Percentiles rank a stretch among this genome's conserved stretches.
These are phyloP conservation scores for Amblyjoppa fuscipennis DNA, from an alignment of 2,888 invertebrate species.

Conservation along the genomic window DNA sequence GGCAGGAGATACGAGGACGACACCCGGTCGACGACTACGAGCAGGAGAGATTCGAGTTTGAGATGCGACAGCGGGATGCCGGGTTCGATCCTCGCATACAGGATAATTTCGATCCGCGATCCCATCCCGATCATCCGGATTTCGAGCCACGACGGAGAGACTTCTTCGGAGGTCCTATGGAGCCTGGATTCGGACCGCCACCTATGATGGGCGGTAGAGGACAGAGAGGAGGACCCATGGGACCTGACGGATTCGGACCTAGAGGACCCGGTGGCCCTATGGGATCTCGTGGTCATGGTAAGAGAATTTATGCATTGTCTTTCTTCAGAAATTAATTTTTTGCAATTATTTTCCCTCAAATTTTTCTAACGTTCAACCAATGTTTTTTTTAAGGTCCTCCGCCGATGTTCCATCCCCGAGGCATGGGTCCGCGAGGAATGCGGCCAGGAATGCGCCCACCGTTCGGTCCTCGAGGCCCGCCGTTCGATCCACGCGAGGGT, in stretches of 20 bases:
- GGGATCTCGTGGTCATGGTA: slow-evolving; percentile 82
- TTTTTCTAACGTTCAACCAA: background rate
- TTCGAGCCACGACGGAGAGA: slow-evolving; percentile 83
- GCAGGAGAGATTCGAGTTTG: slow-evolving; percentile 82
- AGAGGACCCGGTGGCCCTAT: slow-evolving; percentile 78
- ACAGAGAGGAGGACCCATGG: slow-evolving; percentile 80
- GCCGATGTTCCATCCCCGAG: slow-evolving; percentile 83
- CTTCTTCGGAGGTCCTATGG: slow-evolving; percentile 81
- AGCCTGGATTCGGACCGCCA: slow-evolving; percentile 80
- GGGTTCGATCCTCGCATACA: slow-evolving; percentile 79
- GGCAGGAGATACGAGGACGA: slow-evolving; percentile 78
- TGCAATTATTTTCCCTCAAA: background rate
- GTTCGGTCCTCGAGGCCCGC: slow-evolving; percentile 80
- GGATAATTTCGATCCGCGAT: slow-evolving; percentile 82
- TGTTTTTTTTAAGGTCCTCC: slow-evolving; percentile 79
- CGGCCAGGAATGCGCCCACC: slow-evolving; percentile 82
- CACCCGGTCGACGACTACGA: slow-evolving; percentile 81
- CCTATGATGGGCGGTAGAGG: slow-evolving; percentile 83
- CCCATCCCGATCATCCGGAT: slow-evolving; percentile 81
- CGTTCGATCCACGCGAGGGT: slow-evolving; percentile 79
- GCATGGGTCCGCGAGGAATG: slow-evolving; percentile 83
- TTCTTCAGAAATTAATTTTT: background rate
- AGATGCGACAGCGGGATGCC: slow-evolving; percentile 78
- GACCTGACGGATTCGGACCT: slow-evolving; percentile 83
- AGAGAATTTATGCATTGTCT: slow-evolving; percentile 53